Conservation (phyloP, 2,113 vertebrate genomes). For the Alces alces region DNA sequence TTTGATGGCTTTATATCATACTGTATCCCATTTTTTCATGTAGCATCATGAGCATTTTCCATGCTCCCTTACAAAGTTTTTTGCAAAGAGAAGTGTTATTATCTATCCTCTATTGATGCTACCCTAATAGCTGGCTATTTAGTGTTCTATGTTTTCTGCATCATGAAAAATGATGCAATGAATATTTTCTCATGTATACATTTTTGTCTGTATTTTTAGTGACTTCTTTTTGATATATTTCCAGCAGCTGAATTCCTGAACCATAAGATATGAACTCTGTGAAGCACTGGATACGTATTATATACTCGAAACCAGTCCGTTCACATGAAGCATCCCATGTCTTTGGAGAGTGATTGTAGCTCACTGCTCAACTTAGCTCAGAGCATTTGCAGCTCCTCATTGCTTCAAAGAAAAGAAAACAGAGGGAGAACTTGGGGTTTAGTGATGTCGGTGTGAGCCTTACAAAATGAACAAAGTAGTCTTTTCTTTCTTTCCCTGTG, state of each 20-base stretch:
- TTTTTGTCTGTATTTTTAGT: neutral
- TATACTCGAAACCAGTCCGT: neutral
- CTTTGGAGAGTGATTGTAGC: neutral
- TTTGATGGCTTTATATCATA: neutral
- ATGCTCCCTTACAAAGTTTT: neutral
- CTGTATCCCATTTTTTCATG: neutral
- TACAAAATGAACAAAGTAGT: constrained; percentile 37
- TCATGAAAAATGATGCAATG: neutral
- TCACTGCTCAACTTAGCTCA: neutral
- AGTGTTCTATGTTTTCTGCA: neutral
- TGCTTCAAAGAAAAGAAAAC: constrained; percentile 21
- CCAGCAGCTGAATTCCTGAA: neutral
- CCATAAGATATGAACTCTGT: neutral
- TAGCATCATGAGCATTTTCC: neutral
- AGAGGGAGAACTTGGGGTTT: neutral
- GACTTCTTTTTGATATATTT: neutral
- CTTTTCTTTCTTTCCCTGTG: constrained; percentile 47
- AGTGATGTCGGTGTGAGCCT: neutral
- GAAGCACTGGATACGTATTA: neutral
- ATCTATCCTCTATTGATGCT: neutral
- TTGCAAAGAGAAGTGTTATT: neutral
- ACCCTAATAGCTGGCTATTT: neutral
- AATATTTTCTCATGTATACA: neutral
- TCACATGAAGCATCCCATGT: neutral
- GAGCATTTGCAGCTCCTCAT: neutral